Percentiles rank a stretch among this genome's conserved stretches.
These are phyloP conservation scores for Oceanodroma leucorhoa DNA, from an alignment of 2,797 vertebrate genomes.

Conservation along the genomic window DNA sequence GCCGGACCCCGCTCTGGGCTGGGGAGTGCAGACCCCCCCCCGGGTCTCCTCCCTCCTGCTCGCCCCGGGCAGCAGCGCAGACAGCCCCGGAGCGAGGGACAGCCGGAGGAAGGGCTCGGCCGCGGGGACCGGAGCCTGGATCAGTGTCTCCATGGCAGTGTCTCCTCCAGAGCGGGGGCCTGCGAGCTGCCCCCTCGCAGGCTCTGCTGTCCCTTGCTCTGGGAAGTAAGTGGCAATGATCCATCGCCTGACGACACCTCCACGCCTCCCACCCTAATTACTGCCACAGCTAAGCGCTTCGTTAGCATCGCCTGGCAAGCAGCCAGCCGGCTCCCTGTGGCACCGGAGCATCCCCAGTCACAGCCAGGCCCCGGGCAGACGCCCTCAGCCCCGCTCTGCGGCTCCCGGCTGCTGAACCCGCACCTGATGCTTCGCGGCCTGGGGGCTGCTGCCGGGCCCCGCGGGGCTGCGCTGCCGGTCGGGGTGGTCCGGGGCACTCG, in stretches of 20 bases:
- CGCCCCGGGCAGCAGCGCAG: not conserved
- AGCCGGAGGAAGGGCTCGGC: not conserved
- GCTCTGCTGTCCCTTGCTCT: not conserved
- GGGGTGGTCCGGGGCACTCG: not conserved
- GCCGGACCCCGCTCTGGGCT: not conserved
- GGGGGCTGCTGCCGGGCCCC: not conserved
- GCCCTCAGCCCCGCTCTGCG: not conserved
- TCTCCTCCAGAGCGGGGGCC: not conserved
- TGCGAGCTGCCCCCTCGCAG: not conserved
- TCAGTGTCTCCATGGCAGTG: accelerated
- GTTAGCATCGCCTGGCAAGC: not conserved
- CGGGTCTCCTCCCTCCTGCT: not conserved
- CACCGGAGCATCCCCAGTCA: not conserved
- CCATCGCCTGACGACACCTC: not conserved
- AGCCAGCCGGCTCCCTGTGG: not conserved
- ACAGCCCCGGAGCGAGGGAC: not conserved
- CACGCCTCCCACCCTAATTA: constrained; percentile 3
- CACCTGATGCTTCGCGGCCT: accelerated
- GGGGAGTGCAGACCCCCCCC: not conserved
- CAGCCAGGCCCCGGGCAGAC: not conserved
- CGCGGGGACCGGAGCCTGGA: accelerated
- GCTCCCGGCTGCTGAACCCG: not conserved
- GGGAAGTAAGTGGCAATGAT: not conserved
- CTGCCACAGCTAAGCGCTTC: not conserved
- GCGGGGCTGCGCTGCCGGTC: accelerated